These are phyloP conservation scores for Rhizoglyphus robini DNA, from an alignment of 1,140 invertebrate species.

Conservation along the genomic window DNA sequence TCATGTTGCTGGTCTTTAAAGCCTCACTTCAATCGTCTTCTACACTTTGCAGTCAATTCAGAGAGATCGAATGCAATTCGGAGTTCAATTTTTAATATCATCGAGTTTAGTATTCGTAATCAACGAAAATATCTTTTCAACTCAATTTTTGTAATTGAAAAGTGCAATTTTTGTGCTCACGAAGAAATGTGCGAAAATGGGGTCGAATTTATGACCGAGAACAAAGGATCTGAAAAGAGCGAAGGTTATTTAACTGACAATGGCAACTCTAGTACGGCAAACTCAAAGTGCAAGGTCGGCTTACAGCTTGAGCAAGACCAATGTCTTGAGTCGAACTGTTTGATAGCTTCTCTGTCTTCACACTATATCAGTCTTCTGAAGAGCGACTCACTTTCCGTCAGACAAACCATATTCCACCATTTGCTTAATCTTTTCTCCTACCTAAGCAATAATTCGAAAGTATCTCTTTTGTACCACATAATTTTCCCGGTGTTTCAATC, in stretches of 20 bases:
- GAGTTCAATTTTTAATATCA: not conserved
- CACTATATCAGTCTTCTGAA: not conserved
- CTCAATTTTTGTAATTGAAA: not conserved
- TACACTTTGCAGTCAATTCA: not conserved
- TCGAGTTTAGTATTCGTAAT: not conserved
- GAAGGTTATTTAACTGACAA: not conserved
- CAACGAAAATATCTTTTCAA: not conserved
- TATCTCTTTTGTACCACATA: not conserved
- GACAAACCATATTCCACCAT: not conserved
- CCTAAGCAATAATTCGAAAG: not conserved
- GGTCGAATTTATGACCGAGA: not conserved
- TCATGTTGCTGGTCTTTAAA: not conserved
- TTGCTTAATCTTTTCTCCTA: not conserved
- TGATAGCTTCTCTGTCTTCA: not conserved
- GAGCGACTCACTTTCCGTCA: not conserved
- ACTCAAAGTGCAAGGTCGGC: not conserved
- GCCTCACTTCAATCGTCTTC: not conserved
- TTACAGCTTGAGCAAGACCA: not conserved
- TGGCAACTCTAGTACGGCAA: not conserved
- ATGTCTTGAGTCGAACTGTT: not conserved
- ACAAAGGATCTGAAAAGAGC: not conserved
- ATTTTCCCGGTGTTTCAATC: not conserved
- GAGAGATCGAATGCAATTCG: not conserved
- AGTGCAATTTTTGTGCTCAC: not conserved
- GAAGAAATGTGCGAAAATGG: not conserved